Evolutionary conservation across 2,113 vertebrate genomes (phyloP), one percentile per base, ranked within the genome.

Genomic region (Otis tarda): DNA sequence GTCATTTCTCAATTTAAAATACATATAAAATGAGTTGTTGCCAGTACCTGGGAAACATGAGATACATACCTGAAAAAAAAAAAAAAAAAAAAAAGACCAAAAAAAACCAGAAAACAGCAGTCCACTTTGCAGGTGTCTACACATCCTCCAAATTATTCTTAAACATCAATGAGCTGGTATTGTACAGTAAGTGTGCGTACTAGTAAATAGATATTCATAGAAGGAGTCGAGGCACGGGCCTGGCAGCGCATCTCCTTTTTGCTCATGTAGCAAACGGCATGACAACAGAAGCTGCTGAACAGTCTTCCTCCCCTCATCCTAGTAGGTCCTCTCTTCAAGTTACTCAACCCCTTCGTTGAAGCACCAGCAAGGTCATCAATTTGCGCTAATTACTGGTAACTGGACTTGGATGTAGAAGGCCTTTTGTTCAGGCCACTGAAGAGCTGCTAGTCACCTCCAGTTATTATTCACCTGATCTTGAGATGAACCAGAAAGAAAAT

Each of bases 191-290:
- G 18, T 4, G 14, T n/a, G 27, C 7, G 8, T 49, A 25, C 5
- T 28, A 55, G 14, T 10, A 47, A 49, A 41, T 35, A 2, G 83
- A 49, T 70, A 70, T 45, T 64, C 63, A 65, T 21, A 45, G 27
- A 12, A 37, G n/a, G 11, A 91, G 3, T 5, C 2, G 3, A 37
- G 31, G 12, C 37, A 61, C 3, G 2, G 19, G 4, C 7, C n/a
- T 74, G 41, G 17, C n/a, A 87, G 7, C 19, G n/a, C 25, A 19
- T 23, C 10, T 79, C 30, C 83, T 21, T 22, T 57, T 53, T 91
- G 37, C 23, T 86, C 24, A 20, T 15, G 12, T 16, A 80, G 27
- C 39, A 86, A 33, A 45, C 19, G 45, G 7, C n/a, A 22, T 20
- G 28, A 24, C 2, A 75, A 7, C 20, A 94, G 21, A 37, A 83